A percentile compares a stretch with the other conserved stretches of the same genome.
These are phyloP conservation scores for Drosophila baimaii DNA, from an alignment of 1,140 invertebrate species.

Conservation along the genomic window DNA sequence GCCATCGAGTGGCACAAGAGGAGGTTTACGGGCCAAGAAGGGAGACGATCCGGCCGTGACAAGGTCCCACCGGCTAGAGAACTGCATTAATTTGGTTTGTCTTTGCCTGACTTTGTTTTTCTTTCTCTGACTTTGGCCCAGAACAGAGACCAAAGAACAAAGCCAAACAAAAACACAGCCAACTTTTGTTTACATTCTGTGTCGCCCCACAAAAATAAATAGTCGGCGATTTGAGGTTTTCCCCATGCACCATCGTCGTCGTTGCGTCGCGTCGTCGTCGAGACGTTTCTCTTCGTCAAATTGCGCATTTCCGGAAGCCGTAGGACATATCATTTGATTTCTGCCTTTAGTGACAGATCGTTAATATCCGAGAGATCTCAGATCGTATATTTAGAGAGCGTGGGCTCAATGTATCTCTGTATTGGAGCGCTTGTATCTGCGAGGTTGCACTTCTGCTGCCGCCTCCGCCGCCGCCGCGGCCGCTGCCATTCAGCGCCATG, in stretches of 20 bases:
- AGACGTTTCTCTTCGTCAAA: slow-evolving; percentile 43
- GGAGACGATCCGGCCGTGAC: slow-evolving; percentile 53
- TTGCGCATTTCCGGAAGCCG: slow-evolving; percentile 73
- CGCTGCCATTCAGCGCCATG: slow-evolving; percentile 50
- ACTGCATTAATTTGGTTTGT: slow-evolving; percentile 67
- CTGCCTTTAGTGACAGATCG: slow-evolving; percentile 43
- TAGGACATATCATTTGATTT: slow-evolving; percentile 43
- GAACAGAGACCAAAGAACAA: slow-evolving; percentile 8
- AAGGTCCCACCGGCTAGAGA: slow-evolving; percentile 61
- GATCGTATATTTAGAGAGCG: slow-evolving; percentile 29
- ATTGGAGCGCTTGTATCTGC: slow-evolving; percentile 7
- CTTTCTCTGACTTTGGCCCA: slow-evolving; percentile 40
- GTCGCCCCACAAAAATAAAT: slow-evolving; percentile 40
- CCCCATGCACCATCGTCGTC: background rate
- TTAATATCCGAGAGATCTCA: slow-evolving; percentile 47
- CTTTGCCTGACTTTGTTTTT: slow-evolving; percentile 36
- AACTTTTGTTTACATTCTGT: slow-evolving; percentile 41
- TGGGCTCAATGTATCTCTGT: slow-evolving; percentile 4
- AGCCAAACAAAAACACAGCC: slow-evolving; percentile 31
- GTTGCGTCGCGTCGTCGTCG: background rate
- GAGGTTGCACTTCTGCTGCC: slow-evolving; percentile 35
- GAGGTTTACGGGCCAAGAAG: background rate
- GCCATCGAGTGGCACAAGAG: slow-evolving; percentile 13
- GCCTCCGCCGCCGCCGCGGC: too few species aligned
- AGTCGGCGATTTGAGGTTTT: slow-evolving; percentile 25